Evolutionary conservation across 2,797 vertebrate species (phyloP), one percentile per base, ranked within the genome.

Genomic region (Crax fasciolata): DNA sequence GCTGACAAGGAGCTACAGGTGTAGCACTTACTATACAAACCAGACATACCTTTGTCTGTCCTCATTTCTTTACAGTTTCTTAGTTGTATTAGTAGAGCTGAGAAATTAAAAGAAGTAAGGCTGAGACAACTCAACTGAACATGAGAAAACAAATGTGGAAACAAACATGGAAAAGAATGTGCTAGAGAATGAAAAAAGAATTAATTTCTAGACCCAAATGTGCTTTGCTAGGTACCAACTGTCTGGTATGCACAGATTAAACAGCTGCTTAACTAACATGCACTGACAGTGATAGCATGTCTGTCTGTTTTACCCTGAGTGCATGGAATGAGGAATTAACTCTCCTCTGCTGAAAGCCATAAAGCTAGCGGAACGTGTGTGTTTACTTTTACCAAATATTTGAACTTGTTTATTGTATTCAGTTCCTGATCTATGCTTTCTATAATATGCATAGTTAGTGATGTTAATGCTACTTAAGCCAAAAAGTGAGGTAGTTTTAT

Each of bases 161-260:
- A 52, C 49, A 54, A 54, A 54, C 54, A 32, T 57, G 30, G 85
- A 67, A 81, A 94, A 92, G 93, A 97, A 96, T 94, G 93, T 84
- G 88, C 95, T 93, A 67, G 85, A 87, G 95, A 94, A 54, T 79
- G 77, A 77, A 76, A 73, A 91, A 75, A 86, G 58, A 92, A 85
- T 94, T 87, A 51, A 79, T 85, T 91, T 86, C 58, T 88, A 72
- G 95, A 76, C 86, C 77, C 71, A 84, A 91, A 89, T 41, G 39
- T 58, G 88, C 80, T 90, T 90, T 95, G 94, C 93, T 97, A 93
- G 88, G 94, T 94, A 95, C 88, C 94, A 95, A 67, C 95, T 95
- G 93, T 93, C 88, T 96, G 96, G 94, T 84, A 93, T 90, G 90
- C 77, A 39, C 52, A 88, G 80, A 90, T 93, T 93, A 94, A 94